phyloP scores from a whole-genome alignment of 2,797 vertebrate genomes.

The Gastrophryne carolinensis region DNA sequence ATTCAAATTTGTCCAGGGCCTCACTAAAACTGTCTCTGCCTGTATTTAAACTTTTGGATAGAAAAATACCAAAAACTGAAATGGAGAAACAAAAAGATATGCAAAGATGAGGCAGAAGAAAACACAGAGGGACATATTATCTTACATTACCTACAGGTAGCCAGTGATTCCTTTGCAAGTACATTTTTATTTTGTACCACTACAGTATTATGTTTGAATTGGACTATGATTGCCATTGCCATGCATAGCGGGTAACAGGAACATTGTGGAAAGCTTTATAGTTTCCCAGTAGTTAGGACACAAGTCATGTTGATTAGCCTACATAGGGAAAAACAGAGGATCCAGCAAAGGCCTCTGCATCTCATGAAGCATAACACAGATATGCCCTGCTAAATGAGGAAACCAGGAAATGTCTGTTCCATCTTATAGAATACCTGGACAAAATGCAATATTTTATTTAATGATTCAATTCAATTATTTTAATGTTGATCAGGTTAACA shows the following conservation, averaged over 20 bases:
- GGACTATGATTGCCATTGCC: background rate
- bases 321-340: background rate
- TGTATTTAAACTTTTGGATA: too few relatives aligned
- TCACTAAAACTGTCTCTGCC: too few relatives aligned
- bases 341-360: constrained; percentile 1
- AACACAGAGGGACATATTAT: too few relatives aligned
- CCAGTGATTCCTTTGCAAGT: too few relatives aligned
- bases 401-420: background rate
- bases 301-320: constrained; percentile 16
- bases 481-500: background rate
- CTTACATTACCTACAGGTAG: too few relatives aligned
- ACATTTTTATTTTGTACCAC: too few relatives aligned
- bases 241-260: background rate
- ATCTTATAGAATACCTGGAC: background rate
- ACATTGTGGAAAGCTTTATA: background rate
- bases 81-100: too few relatives aligned
- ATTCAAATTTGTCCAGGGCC: too few relatives aligned
- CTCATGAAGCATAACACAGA: constrained; percentile 1
- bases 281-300: constrained; percentile 22
- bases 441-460: background rate
- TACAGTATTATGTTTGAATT: too few relatives aligned
- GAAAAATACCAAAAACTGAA: too few relatives aligned
- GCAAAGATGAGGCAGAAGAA: too few relatives aligned
- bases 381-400: constrained; percentile 8
- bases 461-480: background rate